Evolutionary conservation across 2,888 invertebrate genomes (phyloP), one percentile per base, ranked within the genome.

Genomic region (Willowsia nigromaculata): DNA sequence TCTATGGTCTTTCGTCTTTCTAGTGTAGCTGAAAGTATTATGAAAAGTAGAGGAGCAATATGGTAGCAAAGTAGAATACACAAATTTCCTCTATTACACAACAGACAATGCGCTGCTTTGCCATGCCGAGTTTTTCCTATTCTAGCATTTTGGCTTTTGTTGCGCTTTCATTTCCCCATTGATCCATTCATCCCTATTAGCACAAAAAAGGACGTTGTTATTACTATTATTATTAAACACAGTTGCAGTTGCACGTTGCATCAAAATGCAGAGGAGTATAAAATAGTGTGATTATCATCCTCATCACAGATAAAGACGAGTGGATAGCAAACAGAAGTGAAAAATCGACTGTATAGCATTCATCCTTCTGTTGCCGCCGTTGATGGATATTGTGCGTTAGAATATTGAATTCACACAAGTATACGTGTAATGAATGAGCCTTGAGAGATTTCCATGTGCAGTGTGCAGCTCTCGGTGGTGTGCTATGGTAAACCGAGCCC

Each of bases 101-200:
- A 50, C 76, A 27, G 50, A 76, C 50, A 76, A 76, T 76, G 47
- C 50, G 11, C 27, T 50, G 15, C 50, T 15, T 15, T 43, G 27
- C n/a, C 13, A 47, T n/a, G 40, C 47, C 9, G 76, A 27, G 76
- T 30, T 25, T 74, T 11, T 27, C 7, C 76, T n/a, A 50, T 76
- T 82, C 47, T 43, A 25, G 1, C 62, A 13, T 37, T 62, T 18
- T 40, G 9, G 33, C 82, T 43, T 86, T 78, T 80, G 78, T 80
- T 86, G 65, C 80, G 78, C 53, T 80, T 80, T 78, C 85, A 85
- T 85, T 85, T 85, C 85, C 86, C 86, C 25, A 86, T 86, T 80
- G 86, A 80, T 86, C 53, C 86, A 80, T 86, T 86, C 80, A 68
- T 86, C 80, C 68, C 86, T 80, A 86, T 86, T 86, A 86, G 80